phyloP scores from a whole-genome alignment of 2,113 vertebrate species.

The Corythoichthys haematopterus region DNA sequence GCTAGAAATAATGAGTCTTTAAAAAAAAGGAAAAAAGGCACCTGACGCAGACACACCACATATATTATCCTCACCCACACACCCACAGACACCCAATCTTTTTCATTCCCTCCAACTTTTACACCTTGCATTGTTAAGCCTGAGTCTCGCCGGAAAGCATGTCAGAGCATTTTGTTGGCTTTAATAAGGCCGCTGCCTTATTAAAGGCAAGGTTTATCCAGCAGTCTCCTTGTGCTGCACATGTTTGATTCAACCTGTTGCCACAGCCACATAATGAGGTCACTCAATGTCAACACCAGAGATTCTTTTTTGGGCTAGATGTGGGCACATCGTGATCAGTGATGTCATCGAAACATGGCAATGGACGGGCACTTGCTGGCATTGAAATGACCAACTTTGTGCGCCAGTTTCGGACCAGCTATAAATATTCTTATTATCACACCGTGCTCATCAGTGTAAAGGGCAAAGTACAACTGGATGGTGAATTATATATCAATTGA shows the following conservation, averaged over 20 bases:
- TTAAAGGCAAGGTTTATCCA: slow-evolving; percentile 16
- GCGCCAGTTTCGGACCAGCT: slow-evolving; percentile 29
- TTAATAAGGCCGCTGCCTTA: slow-evolving; percentile 24
- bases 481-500: slow-evolving; percentile 70
- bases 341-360: slow-evolving; percentile 10
- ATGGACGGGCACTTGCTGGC: not conserved
- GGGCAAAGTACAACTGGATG: slow-evolving; percentile 69
- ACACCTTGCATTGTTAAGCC: slow-evolving; percentile 21
- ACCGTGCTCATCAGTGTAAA: slow-evolving; percentile 62
- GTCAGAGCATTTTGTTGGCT: slow-evolving; percentile 19
- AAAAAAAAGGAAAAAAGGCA: not conserved
- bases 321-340: not conserved
- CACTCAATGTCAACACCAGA: not conserved
- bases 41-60: not conserved
- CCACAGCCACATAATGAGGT: slow-evolving; percentile 18
- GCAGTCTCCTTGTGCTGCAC: not conserved
- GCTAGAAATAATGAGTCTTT: not conserved
- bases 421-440: slow-evolving; percentile 65
- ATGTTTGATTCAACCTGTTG: slow-evolving; percentile 14
- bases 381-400: slow-evolving; percentile 41
- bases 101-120: slow-evolving; percentile 15
- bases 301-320: slow-evolving; percentile 1
- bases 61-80: not conserved
- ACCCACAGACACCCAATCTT: slow-evolving; percentile 1
- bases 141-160: slow-evolving; percentile 2